These are phyloP conservation scores for Formica aserva DNA, from an alignment of 2,888 invertebrate genomes.

Conservation along the genomic window DNA sequence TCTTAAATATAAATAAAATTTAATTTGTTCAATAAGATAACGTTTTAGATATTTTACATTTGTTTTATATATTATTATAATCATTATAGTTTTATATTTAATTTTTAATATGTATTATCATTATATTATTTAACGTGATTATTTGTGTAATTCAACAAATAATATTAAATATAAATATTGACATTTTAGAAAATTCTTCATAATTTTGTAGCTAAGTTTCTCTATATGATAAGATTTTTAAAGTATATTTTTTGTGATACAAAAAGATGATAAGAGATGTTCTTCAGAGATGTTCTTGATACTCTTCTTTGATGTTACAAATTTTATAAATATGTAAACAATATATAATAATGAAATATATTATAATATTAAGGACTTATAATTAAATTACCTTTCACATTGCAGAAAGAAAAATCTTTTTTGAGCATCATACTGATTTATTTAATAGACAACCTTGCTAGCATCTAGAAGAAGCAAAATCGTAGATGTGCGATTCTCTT, in stretches of 20 bases:
- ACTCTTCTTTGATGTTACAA: slow-evolving; percentile 4
- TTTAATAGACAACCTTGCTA: slow-evolving; percentile 55
- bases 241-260: background rate
- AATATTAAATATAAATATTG: background rate
- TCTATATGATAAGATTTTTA: background rate
- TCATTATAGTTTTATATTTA: slow-evolving; percentile 2
- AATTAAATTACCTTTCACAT: slow-evolving; percentile 64
- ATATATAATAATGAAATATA: background rate
- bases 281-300: slow-evolving; percentile 28
- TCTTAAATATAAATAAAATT: slow-evolving; percentile 3
- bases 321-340: slow-evolving; percentile 1
- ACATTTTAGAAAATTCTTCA: background rate
- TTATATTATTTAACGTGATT: background rate
- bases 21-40: background rate
- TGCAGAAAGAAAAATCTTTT: slow-evolving; percentile 47
- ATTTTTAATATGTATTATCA: slow-evolving; percentile 2
- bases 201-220: background rate
- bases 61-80: background rate
- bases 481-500: slow-evolving; percentile 61
- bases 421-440: slow-evolving; percentile 56
- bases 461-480: slow-evolving; percentile 49
- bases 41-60: background rate
- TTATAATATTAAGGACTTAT: background rate
- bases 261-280: background rate
- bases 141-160: background rate